Percentiles rank a stretch among this genome's conserved stretches.
phyloP scores from a whole-genome alignment of 2,888 invertebrate genomes.

The Calameuta idolon region DNA sequence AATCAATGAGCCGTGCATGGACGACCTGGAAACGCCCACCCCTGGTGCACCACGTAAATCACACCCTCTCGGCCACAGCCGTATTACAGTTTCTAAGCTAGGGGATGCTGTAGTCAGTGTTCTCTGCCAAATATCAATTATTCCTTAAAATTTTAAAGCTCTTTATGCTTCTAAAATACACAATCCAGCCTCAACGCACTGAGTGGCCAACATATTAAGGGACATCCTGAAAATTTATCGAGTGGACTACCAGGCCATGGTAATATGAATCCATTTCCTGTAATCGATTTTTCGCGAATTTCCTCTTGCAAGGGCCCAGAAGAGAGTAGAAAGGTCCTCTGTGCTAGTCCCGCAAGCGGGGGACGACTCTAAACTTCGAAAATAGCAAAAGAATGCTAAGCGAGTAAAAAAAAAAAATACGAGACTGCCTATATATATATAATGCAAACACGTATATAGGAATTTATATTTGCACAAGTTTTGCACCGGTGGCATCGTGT shows the following conservation, averaged over 20 bases:
- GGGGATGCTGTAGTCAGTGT: neutral
- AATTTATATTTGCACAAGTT: neutral
- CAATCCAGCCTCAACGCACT: too few species aligned
- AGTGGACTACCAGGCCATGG: neutral
- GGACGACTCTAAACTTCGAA: neutral
- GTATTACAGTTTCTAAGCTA: neutral
- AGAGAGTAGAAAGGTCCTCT: neutral
- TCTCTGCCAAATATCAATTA: neutral
- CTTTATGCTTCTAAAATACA: too few species aligned
- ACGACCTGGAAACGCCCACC: neutral
- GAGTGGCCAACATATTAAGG: neutral
- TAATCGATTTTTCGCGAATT: slow-evolving; percentile 62
- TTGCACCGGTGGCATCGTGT: neutral
- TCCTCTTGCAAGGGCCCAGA: slow-evolving; percentile 46
- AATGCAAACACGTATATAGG: neutral
- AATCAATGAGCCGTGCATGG: slow-evolving; percentile 18
- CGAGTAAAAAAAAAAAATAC: too few species aligned
- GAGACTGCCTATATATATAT: neutral
- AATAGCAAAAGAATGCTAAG: neutral
- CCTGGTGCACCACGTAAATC: slow-evolving; percentile 19
- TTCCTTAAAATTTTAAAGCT: too few species aligned
- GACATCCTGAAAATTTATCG: neutral
- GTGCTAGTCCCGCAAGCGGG: neutral
- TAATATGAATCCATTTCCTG: slow-evolving; percentile 51
- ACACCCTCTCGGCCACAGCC: slow-evolving; percentile 8